Base-by-base conservation (phyloP, 2,888 invertebrate species). In the Copidosoma aretas region DNA sequence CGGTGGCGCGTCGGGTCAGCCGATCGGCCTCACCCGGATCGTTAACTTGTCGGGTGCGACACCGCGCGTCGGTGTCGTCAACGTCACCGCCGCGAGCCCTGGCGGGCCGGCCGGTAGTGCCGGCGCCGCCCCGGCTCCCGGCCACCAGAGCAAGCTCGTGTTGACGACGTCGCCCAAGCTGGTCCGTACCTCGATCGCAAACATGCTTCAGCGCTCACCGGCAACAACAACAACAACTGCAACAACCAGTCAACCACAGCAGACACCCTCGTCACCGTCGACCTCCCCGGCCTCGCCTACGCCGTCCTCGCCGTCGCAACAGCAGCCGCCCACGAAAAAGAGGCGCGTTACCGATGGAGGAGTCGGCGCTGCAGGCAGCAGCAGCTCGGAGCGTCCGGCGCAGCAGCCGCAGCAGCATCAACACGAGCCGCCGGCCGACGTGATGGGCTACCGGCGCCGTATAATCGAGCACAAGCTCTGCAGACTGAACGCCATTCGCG, bases 381-480 rank as follows among this genome's bases (percentile, higher is more conserved):
- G 32, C 8, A 32, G 3, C 32, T 72, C 79, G 2, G 85, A 84
- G 4, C 74, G 82, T 1, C 77, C 82, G 1, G 85, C 86, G 41
- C 86, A 85, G 71, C 61, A 64, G 1, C 69, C 70, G 14, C 32
- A 58, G n/a, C 32, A 41, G n/a, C 73, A 10, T 32, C 72, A 1
- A 79, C 78, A n/a, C 12, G 43, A 46, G 43, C 43, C 17, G 43
- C 86, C 86, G 73, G 82, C 86, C 70, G 84, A 86, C 67, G 82
- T 87, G 71, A 86, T 90, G 78, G 74, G 77, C 14, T 83, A 78
- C 39, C 87, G 90, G 71, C 89, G 90, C 77, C 88, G 90, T 74
- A 88, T 91, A 71, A 88, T 91, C 81, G 92, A 93, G 81, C 88
- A 90, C 80, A 89, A 91, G 81, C 88, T 90, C 83, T 88, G 88